Conservation (phyloP, 2,113 vertebrate genomes). For the human region DNA sequence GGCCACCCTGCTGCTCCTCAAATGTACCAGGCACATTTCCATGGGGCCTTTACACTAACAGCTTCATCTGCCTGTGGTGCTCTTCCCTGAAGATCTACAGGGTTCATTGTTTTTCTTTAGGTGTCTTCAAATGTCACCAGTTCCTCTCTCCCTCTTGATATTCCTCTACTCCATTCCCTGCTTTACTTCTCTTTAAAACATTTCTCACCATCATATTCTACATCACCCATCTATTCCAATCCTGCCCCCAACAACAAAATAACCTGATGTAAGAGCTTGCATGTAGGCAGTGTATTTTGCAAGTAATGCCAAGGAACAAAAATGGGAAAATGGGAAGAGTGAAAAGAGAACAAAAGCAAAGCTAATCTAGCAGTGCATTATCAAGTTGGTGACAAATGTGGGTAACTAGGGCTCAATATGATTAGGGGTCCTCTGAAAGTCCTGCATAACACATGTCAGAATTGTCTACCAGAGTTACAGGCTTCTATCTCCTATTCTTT, state of each 20-base stretch:
- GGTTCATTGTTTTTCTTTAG: not conserved
- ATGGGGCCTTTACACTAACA: not conserved
- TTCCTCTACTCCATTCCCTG: not conserved
- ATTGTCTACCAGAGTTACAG: not conserved
- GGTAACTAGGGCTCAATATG: not conserved
- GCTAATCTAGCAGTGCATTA: not conserved
- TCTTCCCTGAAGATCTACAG: not conserved
- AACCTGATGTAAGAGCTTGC: not conserved
- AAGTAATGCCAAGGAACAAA: not conserved
- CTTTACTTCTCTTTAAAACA: not conserved
- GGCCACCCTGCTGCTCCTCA: not conserved
- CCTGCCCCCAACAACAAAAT: rapidly evolving
- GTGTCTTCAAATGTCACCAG: not conserved
- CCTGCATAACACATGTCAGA: not conserved
- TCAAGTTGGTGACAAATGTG: not conserved
- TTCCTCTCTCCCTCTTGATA: not conserved
- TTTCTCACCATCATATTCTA: not conserved
- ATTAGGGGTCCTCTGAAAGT: not conserved
- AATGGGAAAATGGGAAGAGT: not conserved
- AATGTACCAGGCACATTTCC: not conserved
- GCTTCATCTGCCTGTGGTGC: not conserved
- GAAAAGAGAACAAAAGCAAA: not conserved
- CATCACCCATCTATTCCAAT: not conserved
- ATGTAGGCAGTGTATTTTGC: not conserved
- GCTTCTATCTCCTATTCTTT: not conserved